phyloP scores from a whole-genome alignment of 2,888 invertebrate species.

The Apodemia duryi region DNA sequence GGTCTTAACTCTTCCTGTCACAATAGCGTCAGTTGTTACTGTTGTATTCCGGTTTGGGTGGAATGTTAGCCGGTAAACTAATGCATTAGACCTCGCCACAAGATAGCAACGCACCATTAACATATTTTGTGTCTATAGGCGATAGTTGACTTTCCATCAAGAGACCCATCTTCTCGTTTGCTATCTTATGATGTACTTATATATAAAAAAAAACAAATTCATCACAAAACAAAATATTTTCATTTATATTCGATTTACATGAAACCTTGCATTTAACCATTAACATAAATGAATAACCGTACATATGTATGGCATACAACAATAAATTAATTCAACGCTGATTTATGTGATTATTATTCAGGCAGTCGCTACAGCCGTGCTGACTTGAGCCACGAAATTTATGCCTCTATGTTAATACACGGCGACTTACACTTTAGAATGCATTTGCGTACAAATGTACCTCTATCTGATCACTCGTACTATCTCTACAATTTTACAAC shows the following conservation, averaged over 20 bases:
- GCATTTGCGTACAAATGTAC: slow-evolving; percentile 20
- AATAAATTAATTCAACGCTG: slow-evolving; percentile 65
- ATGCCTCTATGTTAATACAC: slow-evolving; percentile 53
- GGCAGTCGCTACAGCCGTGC: slow-evolving; percentile 38
- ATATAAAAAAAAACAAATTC: no score
- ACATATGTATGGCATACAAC: slow-evolving; percentile 40
- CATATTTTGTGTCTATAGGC: no score
- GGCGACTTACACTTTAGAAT: slow-evolving; percentile 33
- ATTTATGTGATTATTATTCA: slow-evolving; percentile 73
- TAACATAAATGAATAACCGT: slow-evolving; percentile 17
- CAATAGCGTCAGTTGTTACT: no score
- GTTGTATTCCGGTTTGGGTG: no score
- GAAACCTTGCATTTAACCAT: slow-evolving; percentile 2
- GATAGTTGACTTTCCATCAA: no score
- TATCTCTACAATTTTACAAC: slow-evolving; percentile 3
- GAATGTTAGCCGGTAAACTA: no score
- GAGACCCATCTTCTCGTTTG: no score
- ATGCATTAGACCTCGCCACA: no score
- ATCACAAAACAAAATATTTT: background rate
- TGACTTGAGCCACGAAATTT: slow-evolving; percentile 50
- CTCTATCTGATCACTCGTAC: slow-evolving; percentile 13
- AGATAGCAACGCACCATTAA: no score
- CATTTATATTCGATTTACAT: slow-evolving; percentile 21
- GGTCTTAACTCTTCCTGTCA: no score
- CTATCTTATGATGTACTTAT: no score